Evolutionary conservation across 2,797 vertebrate genomes (phyloP).

Genomic region (Sebastes umbrosus): DNA sequence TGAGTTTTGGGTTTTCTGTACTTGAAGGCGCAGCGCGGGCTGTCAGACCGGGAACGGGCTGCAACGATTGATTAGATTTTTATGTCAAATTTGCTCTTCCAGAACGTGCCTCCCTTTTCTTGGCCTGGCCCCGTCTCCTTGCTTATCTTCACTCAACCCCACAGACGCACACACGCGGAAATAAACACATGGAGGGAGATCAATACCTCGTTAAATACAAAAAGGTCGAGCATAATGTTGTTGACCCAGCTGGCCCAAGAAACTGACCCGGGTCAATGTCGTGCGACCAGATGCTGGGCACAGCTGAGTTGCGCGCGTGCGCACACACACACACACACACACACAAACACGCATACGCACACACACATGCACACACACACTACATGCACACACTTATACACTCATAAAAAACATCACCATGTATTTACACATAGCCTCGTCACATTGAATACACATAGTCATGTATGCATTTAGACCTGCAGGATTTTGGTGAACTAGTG

Average conservation of each 20-base stretch:
- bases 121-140: slow-evolving; percentile 45
- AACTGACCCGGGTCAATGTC: slow-evolving; percentile 48
- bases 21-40: slow-evolving; percentile 44
- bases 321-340: neutral
- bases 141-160: slow-evolving; percentile 55
- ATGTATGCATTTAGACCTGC: neutral
- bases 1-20: slow-evolving; percentile 42
- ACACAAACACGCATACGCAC: neutral
- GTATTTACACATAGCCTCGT: neutral
- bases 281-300: slow-evolving; percentile 17
- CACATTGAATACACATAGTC: neutral
- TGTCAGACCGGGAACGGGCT: slow-evolving; percentile 43
- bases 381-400: neutral
- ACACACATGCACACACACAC: neutral
- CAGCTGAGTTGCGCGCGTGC: neutral
- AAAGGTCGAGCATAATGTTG: slow-evolving; percentile 60
- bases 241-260: slow-evolving; percentile 69
- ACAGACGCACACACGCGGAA: slow-evolving; percentile 13
- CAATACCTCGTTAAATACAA: slow-evolving; percentile 66
- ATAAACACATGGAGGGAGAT: slow-evolving; percentile 52
- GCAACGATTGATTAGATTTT: slow-evolving; percentile 61
- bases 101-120: slow-evolving; percentile 63
- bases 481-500: slow-evolving; percentile 1
- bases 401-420: neutral
- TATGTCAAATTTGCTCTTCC: slow-evolving; percentile 71